These are phyloP conservation scores for Mythimna ferrago DNA, from an alignment of 2,888 invertebrate species.

Conservation along the genomic window DNA sequence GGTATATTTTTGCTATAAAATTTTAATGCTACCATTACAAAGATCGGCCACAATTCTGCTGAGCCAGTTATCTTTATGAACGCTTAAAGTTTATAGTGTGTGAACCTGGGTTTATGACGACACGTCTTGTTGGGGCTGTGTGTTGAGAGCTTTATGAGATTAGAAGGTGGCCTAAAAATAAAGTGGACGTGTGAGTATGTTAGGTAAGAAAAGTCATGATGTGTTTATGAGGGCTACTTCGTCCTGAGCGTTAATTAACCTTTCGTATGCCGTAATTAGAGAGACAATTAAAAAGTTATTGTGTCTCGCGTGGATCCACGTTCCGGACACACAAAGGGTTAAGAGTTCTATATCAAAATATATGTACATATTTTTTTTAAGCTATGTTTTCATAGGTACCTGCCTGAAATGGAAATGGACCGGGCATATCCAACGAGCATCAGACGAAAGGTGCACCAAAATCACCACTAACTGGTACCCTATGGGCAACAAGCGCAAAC, in stretches of 20 bases:
- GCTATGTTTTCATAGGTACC: no score
- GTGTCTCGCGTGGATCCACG: no score
- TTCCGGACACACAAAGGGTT: no score
- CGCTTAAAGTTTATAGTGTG: conserved; percentile 60
- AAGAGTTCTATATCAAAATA: no score
- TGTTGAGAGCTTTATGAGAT: conserved; percentile 29
- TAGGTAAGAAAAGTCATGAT: background rate
- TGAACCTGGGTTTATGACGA: conserved; percentile 51
- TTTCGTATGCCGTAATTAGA: no score
- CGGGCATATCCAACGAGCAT: no score
- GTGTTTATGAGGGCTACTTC: background rate
- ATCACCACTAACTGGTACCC: no score
- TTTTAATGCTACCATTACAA: conserved; percentile 48
- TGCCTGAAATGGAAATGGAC: no score
- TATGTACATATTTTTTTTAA: no score
- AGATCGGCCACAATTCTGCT: conserved; percentile 29
- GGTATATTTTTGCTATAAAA: conserved; percentile 47
- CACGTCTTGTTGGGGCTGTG: conserved; percentile 24
- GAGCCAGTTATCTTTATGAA: conserved; percentile 53
- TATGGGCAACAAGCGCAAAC: no score
- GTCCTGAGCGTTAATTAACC: background rate
- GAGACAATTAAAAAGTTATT: no score
- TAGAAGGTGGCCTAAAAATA: conserved; percentile 3
- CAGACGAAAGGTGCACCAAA: no score
- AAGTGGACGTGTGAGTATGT: background rate